A percentile compares a stretch with the other conserved stretches of the same genome.
These are phyloP conservation scores for Istiophorus platypterus DNA, from an alignment of 2,113 vertebrate species.

Conservation along the genomic window DNA sequence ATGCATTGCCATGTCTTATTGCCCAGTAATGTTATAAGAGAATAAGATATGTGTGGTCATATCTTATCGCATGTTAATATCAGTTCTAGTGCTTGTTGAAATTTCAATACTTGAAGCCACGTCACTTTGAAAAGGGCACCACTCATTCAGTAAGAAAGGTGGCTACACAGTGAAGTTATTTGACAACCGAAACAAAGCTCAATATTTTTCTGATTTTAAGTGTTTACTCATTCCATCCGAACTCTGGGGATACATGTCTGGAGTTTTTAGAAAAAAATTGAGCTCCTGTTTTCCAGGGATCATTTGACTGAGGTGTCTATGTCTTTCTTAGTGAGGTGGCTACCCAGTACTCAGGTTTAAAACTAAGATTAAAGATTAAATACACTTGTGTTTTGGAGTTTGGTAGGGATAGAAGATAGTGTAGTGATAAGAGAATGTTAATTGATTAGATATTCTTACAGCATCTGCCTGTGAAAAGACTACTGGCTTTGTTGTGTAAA, in stretches of 20 bases:
- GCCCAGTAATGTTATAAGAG: not conserved
- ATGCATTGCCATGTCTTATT: constrained; percentile 36
- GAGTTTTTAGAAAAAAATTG: constrained; percentile 78
- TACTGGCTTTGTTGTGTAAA: constrained; percentile 64
- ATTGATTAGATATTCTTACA: constrained; percentile 8
- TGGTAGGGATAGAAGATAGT: not conserved
- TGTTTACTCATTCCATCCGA: constrained; percentile 64
- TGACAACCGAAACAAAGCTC: constrained; percentile 61
- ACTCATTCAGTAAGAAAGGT: not conserved
- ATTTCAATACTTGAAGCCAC: constrained; percentile 60
- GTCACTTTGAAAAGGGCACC: constrained; percentile 55
- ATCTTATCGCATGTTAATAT: constrained; percentile 21
- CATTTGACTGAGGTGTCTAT: constrained; percentile 6
- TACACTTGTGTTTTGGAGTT: not conserved
- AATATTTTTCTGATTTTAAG: constrained; percentile 68
- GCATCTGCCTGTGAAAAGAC: constrained; percentile 84
- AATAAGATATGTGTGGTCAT: constrained; percentile 28
- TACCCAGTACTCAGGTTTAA: constrained; percentile 40
- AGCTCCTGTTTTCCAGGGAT: constrained; percentile 63
- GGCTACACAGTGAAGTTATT: not conserved
- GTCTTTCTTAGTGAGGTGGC: constrained; percentile 67
- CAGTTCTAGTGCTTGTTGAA: constrained; percentile 34
- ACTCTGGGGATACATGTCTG: constrained; percentile 64
- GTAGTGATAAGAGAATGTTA: constrained; percentile 21
- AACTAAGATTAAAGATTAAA: not conserved